phyloP scores from a whole-genome alignment of 2,797 vertebrate species.

The Enteromius anoplus region DNA sequence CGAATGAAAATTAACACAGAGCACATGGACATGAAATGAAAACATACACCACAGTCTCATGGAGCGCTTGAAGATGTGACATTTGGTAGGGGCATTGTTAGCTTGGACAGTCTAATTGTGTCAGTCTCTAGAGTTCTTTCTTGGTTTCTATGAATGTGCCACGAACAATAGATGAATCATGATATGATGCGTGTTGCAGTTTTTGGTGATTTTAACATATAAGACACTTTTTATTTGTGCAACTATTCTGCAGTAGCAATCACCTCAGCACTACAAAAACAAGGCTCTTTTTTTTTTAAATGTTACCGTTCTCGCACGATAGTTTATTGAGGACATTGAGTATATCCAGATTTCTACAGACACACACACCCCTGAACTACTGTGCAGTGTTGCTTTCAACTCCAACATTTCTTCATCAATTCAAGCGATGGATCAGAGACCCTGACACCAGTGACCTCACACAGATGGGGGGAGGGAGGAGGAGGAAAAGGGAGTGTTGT shows the following conservation, averaged over 20 bases:
- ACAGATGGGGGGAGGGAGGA: background rate
- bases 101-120: background rate
- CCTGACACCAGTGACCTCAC: background rate
- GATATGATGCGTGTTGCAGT: background rate
- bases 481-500: constrained; percentile 2
- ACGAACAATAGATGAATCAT: background rate
- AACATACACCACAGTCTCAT: too few species aligned
- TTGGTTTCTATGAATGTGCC: background rate
- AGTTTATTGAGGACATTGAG: background rate
- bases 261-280: background rate
- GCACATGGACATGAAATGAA: too few species aligned
- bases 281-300: background rate
- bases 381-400: too few species aligned
- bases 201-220: background rate
- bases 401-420: too few species aligned
- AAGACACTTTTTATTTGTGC: background rate
- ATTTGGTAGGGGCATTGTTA: background rate
- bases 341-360: too few species aligned
- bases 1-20: too few species aligned
- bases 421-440: background rate
- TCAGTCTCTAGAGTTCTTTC: background rate
- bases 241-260: background rate
- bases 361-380: background rate
- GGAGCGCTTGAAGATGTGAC: too few species aligned
- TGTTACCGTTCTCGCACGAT: background rate